These are phyloP conservation scores for Megalurothrips usitatus DNA, from an alignment of 2,888 invertebrate genomes.

Conservation along the genomic window DNA sequence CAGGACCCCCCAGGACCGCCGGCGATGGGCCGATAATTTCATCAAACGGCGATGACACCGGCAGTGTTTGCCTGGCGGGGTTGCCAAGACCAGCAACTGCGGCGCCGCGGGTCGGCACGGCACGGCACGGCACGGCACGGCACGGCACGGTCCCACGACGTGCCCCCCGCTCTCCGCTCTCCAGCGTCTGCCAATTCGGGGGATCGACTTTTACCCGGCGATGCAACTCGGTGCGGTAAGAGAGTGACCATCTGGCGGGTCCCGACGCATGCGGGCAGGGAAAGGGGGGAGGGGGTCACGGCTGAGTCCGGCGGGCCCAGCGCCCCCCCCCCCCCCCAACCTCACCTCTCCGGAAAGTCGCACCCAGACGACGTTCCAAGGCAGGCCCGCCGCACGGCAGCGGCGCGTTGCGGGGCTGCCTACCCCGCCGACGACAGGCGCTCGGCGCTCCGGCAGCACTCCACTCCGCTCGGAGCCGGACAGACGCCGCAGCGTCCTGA, in stretches of 20 bases:
- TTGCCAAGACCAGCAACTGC: too few relatives aligned
- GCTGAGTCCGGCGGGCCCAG: not conserved
- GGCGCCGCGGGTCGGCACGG: too few relatives aligned
- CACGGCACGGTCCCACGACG: not conserved
- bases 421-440: too few relatives aligned
- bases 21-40: not conserved
- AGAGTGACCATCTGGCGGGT: constrained; percentile 9
- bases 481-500: not conserved
- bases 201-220: not conserved
- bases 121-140: not conserved
- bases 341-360: too few relatives aligned
- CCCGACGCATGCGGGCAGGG: not conserved
- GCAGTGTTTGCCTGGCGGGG: too few relatives aligned
- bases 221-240: not conserved
- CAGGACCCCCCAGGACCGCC: too few relatives aligned
- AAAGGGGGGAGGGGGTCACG: not conserved
- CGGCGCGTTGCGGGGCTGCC: too few relatives aligned
- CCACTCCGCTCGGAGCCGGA: not conserved
- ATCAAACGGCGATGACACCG: not conserved
- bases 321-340: not conserved
- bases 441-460: not conserved
- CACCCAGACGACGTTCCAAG: too few relatives aligned
- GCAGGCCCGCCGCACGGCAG: too few relatives aligned
- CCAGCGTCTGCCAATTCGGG: too few relatives aligned
- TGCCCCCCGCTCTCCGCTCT: not conserved